phyloP scores from a whole-genome alignment of 2,888 invertebrate species.

The Aleiodes testaceus region DNA sequence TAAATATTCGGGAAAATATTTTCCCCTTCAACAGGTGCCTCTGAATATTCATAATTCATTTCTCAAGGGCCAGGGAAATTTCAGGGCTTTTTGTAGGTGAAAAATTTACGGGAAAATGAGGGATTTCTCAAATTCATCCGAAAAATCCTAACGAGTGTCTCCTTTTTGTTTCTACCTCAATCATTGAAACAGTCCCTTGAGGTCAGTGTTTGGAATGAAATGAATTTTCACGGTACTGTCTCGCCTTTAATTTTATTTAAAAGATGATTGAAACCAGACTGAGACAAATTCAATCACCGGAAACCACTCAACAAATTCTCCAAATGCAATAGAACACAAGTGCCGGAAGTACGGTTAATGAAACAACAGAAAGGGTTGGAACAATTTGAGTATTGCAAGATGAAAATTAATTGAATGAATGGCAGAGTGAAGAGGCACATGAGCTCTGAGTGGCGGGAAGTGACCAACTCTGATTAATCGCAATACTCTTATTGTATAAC shows the following conservation, averaged over 20 bases:
- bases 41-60: constrained; percentile 6
- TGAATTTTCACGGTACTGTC: constrained; percentile 25
- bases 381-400: constrained; percentile 64
- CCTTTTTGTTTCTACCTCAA: constrained; percentile 43
- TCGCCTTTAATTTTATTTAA: neutral
- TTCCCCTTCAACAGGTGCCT: neutral
- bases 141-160: constrained; percentile 47
- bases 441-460: constrained; percentile 64
- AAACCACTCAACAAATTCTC: constrained; percentile 63
- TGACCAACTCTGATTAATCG: constrained; percentile 63
- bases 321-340: constrained; percentile 56
- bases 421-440: constrained; percentile 61
- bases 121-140: constrained; percentile 45
- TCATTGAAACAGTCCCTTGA: constrained; percentile 43
- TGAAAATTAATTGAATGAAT: constrained; percentile 72
- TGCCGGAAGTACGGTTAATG: constrained; percentile 70
- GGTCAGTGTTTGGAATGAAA: constrained; percentile 44
- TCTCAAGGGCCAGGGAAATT: neutral
- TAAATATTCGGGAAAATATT: constrained; percentile 5
- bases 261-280: neutral
- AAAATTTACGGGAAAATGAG: constrained; percentile 19
- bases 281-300: constrained; percentile 25
- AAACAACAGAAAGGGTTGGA: constrained; percentile 67
- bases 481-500: constrained; percentile 21
- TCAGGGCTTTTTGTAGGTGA: constrained; percentile 24